These are phyloP conservation scores for Eretmocerus hayati DNA, from an alignment of 2,888 invertebrate species.

Conservation along the genomic window DNA sequence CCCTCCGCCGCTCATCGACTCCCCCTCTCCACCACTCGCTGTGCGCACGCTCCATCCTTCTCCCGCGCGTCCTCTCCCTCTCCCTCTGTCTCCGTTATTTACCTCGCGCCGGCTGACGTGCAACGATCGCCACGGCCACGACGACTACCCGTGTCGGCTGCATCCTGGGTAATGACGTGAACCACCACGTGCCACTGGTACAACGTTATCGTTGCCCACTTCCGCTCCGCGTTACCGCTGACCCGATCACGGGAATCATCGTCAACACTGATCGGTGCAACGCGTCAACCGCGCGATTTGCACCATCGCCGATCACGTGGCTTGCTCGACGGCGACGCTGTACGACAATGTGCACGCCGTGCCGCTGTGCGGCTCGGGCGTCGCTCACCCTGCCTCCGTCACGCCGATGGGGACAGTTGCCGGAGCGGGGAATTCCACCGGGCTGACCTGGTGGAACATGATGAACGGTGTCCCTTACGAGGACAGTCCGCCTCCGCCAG, in stretches of 20 bases:
- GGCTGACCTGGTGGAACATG: slow-evolving; percentile 76
- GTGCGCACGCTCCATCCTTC: slow-evolving; percentile 6
- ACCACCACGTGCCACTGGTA: background rate
- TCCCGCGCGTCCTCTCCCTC: slow-evolving; percentile 2
- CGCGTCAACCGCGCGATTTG: slow-evolving; percentile 49
- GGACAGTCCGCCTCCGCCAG: slow-evolving; percentile 55
- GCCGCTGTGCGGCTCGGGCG: slow-evolving; percentile 53
- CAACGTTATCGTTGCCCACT: background rate
- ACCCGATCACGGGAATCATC: slow-evolving; percentile 22
- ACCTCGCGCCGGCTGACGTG: background rate
- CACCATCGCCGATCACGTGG: slow-evolving; percentile 68
- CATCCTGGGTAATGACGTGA: background rate
- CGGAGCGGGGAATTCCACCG: slow-evolving; percentile 77
- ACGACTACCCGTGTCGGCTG: background rate
- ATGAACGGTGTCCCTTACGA: slow-evolving; percentile 77
- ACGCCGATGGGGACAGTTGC: slow-evolving; percentile 57
- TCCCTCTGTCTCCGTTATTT: slow-evolving; percentile 6
- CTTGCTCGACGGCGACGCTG: slow-evolving; percentile 75
- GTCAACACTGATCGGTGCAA: background rate
- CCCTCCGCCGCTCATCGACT: slow-evolving; percentile 5
- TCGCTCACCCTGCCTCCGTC: slow-evolving; percentile 47
- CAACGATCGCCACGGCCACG: slow-evolving; percentile 20
- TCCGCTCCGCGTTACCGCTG: slow-evolving; percentile 2
- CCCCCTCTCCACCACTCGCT: slow-evolving; percentile 7
- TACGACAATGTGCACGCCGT: slow-evolving; percentile 73